phyloP scores from a whole-genome alignment of 2,797 vertebrate genomes.

The Esox masquinongy region DNA sequence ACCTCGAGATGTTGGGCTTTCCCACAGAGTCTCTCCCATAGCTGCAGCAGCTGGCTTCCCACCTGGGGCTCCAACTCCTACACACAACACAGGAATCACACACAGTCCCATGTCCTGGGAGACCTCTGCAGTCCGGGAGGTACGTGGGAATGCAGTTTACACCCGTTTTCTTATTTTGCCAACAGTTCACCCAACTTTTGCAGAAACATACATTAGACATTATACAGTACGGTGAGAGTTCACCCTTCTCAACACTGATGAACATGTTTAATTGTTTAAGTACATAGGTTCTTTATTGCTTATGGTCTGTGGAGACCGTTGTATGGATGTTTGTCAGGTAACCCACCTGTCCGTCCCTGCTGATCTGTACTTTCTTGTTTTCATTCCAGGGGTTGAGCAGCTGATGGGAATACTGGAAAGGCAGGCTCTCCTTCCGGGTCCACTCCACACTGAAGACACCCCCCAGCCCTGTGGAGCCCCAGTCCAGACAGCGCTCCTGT shows the following conservation, averaged over 20 bases:
- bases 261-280: neutral
- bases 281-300: too few relatives aligned
- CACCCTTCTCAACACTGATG: neutral
- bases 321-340: neutral
- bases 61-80: slow-evolving; percentile 89
- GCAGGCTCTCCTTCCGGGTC: slow-evolving; percentile 84
- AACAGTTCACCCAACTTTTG: too few relatives aligned
- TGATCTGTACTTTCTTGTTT: slow-evolving; percentile 91
- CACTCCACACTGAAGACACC: slow-evolving; percentile 90
- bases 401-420: slow-evolving; percentile 84
- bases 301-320: neutral
- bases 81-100: neutral
- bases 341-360: slow-evolving; percentile 91
- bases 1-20: slow-evolving; percentile 35
- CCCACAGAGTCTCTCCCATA: slow-evolving; percentile 80
- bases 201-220: neutral
- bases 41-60: slow-evolving; percentile 82
- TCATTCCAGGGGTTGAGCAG: slow-evolving; percentile 92
- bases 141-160: too few relatives aligned
- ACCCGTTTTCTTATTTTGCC: too few relatives aligned
- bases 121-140: too few relatives aligned
- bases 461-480: slow-evolving; percentile 83
- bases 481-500: slow-evolving; percentile 83
- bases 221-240: neutral
- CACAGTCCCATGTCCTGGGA: too few relatives aligned